phyloP scores from a whole-genome alignment of 2,797 vertebrate species.

The Enteromius mattozi region DNA sequence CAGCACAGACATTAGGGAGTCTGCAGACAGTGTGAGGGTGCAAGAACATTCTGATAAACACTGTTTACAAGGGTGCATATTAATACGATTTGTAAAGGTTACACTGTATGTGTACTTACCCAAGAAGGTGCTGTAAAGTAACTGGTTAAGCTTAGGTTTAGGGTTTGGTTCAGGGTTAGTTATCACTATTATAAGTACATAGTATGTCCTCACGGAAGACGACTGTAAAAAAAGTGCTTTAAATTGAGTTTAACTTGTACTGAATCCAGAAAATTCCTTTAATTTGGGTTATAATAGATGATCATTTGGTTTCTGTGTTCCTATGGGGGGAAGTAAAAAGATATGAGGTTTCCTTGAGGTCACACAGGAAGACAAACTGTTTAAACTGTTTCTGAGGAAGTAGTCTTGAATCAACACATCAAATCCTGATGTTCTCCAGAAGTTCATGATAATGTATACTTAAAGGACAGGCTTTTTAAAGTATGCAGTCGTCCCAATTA shows the following conservation, averaged over 20 bases:
- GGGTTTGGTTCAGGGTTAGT: neutral
- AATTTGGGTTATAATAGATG: conserved; percentile 23
- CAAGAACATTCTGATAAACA: neutral
- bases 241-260: neutral
- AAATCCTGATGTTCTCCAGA: neutral
- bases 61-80: neutral
- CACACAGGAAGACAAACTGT: conserved; percentile 1
- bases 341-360: conserved; percentile 8
- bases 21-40: neutral
- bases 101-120: neutral
- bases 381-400: conserved; percentile 20
- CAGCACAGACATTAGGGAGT: neutral
- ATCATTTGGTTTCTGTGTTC: conserved; percentile 29
- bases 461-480: neutral
- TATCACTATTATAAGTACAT: neutral
- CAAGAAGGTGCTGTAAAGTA: neutral
- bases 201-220: neutral
- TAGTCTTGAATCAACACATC: conserved; percentile 28
- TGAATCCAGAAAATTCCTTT: neutral
- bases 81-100: neutral
- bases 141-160: neutral
- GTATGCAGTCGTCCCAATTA: neutral
- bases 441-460: neutral
- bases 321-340: conserved; percentile 19
- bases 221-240: neutral